Base-by-base conservation (phyloP, 2,888 invertebrate genomes). In the Tetragonisca angustula region DNA sequence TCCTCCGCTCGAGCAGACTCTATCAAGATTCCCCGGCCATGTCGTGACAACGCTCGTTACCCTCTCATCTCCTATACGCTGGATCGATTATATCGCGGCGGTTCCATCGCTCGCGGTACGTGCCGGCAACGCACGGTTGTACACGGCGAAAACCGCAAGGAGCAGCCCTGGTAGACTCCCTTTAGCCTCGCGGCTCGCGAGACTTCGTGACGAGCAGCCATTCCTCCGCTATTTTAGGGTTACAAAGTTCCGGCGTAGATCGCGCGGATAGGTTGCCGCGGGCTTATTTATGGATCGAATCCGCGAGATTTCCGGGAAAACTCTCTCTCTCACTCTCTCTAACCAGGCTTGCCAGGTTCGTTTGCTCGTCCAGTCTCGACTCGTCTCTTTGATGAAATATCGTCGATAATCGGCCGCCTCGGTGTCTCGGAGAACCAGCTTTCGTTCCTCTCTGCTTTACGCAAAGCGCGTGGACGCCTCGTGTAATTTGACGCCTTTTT, bases 221-320 rank as follows among this genome's bases (percentile, higher is more conserved):
- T 89, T 89, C 85, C 90, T 86, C 76, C 81, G 87, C 86, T 90
- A 89, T 89, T 89, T 89, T 88, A 90, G 88, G 88, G 90, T 83
- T 86, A 87, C 88, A 90, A 32, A 90, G 90, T 89, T 89, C 88
- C 88, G 84, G 81, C 80, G 84, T 87, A 89, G 89, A 89, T 89
- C 81, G 85, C 81, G 70, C 82, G 86, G 89, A 89, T 89, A 90
- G 87, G 85, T 81, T 85, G 87, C 83, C 78, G 81, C 82, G 85
- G 88, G 85, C 83, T 86, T 89, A 88, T 90, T 89, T 89, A 89
- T 89, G 90, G 90, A 88, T 89, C 88, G 88, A 89, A 89, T 89
- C 87, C 87, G 89, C 84, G 90, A 88, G 89, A 89, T 90, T 88
- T 89, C 88, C 86, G 78, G 89, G 88, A 83, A 85, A 88, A 80